Base-by-base conservation (phyloP, 2,797 vertebrate species). In the Hoplostethus mediterraneus region DNA sequence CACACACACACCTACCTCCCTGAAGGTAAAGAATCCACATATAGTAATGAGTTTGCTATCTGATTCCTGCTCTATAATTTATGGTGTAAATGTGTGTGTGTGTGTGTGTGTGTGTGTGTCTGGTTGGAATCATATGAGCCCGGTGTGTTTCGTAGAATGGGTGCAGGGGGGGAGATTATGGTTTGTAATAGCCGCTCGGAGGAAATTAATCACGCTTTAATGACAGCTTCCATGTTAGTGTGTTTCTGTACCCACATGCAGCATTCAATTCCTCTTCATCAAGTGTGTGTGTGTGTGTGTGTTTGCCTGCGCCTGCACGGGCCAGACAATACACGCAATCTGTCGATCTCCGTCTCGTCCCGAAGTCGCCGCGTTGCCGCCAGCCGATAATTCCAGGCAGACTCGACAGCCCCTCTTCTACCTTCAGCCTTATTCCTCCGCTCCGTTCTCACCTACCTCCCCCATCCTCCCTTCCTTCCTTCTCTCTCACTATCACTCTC, bases 321-420 rank as follows among this genome's bases (percentile, higher is more conserved):
- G 0, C 3, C 10, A 80, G 40, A 74, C 61, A 48, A 73, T 48
- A 1, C 52, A 17, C 4, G 17, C 67, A 90, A 79, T 86, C 75
- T 67, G 71, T 80, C 65, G 56, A 85, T 89, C 85, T 85, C 48
- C 38, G 54, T 74, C 65, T 65, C 62, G 33, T n/a, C n/a, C 51
- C 60, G 87, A 87, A 87, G 85, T 85, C 71, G 57, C 84, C 67
- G 61, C 64, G 86, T 88, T 87, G 88, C 73, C 74, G 77, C 81
- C 73, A 64, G 66, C 84, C 77, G 83, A 90, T 86, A 79, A 87
- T 67, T 68, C 77, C 30, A 38, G 67, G 30, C 53, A 47, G 64
- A 67, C 0, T 61, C 65, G 84, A 77, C 56, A 62, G 68, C n/a
- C 67, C 56, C 44, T 63, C 75, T 65, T 45, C 68, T 16, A 0